Base-by-base conservation (phyloP, 2,888 invertebrate genomes). In the Metopia argyrocephala region DNA sequence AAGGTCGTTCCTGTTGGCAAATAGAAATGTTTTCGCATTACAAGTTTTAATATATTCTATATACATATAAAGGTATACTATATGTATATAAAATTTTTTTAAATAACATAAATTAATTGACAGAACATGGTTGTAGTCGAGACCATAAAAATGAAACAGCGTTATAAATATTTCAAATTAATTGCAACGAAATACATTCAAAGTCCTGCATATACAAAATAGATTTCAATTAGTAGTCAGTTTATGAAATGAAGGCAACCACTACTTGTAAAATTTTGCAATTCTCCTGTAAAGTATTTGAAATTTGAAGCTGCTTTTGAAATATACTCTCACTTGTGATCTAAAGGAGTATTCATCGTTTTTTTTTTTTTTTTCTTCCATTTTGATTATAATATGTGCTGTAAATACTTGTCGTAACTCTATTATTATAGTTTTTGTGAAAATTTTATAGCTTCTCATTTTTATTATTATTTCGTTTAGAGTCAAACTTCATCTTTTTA, bases 361-460 rank as follows among this genome's bases (percentile, higher is more conserved):
- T 59, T 48, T 31, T 12, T 5, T 38, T 38, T 38, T 12, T 38
- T 3, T 38, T 38, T 38, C 15, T 61, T 18, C 28, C 25, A 21
- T 28, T 46, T 52, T 59, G 18, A 31, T 27, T 59, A 18, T 46
- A 64, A 61, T 74, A 28, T 62, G 50, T 64, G 62, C 38, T 69
- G 68, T 75, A 69, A 78, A 69, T 83, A 87, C 85, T n/a, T 85
- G 84, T 84, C 75, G 74, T 78, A 61, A 73, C 78, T 78, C 78
- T 80, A 78, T 82, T 76, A 83, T 83, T 83, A 83, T 82, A 66
- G 78, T 62, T 66, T 76, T 85, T 85, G 87, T 86, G 84, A 85
- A 87, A 87, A 88, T 87, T 85, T 86, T 86, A 87, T 87, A 85
- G 83, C 85, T 85, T 84, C 84, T 83, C 85, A 83, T 83, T 83